Evolutionary conservation across 2,888 invertebrate genomes (phyloP), one percentile per base, ranked within the genome.

Genomic region (Endomychus coccineus): DNA sequence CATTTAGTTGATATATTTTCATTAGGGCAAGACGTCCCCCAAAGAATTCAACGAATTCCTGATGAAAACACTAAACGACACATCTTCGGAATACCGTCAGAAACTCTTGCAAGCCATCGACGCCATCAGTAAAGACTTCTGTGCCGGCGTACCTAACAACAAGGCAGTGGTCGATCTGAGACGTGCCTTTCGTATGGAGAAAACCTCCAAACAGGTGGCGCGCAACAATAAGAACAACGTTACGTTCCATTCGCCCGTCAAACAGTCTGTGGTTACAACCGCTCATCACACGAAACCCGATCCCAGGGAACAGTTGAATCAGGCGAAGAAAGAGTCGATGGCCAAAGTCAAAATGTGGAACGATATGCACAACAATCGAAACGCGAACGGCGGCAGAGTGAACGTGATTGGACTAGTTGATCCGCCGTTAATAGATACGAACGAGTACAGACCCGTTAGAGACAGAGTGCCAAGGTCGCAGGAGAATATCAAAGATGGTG

Each of bases 1-100:
- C n/a, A n/a, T n/a, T n/a, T n/a, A n/a, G n/a, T n/a, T n/a, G n/a
- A n/a, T n/a, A n/a, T n/a, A n/a, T 21, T 25, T 2, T 16, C 22
- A 34, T 12, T 22, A 33, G 9, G 50, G 48, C 2, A 42, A 40
- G 33, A 40, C 39, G 5, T 41, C 40, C 12, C 34, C 36, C 11
- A 40, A 34, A 21, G 45, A 46, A 32, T 50, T 50, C 22, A 42
- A 48, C 15, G 42, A 42, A 7, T 49, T 46, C 13, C n/a, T 50
- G 9, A 10, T 40, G 16, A 50, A 45, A 39, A 39, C 45, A 27
- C 32, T 50, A 15, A 37, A 39, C 9, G 47, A 49, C 25, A 35
- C 45, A 3, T 44, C 45, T 2, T 33, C 24, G 5, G 46, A 45
- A 9, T 45, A 45, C 25, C 40, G 41, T 7, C 27, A 38, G 4